Conservation (phyloP, 2,888 invertebrate species). For the Lasioglossum villosulum region DNA sequence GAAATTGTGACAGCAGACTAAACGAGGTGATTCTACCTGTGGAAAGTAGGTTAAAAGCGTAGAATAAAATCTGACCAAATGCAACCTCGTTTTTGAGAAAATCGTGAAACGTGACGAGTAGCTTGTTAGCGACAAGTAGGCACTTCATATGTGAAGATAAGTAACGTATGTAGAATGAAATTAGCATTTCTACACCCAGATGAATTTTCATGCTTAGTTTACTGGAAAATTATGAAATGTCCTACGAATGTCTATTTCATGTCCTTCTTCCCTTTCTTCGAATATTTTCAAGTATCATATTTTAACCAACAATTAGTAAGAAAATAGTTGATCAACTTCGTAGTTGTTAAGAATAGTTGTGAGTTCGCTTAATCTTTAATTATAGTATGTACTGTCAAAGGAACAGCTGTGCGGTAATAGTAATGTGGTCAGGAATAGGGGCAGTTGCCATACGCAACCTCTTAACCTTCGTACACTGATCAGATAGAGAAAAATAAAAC, state of each 20-base stretch:
- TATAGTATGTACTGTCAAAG: background rate
- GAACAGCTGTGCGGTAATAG: background rate
- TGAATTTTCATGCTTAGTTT: background rate
- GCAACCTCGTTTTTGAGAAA: background rate
- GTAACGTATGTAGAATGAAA: background rate
- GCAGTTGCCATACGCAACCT: background rate
- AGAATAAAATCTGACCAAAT: background rate
- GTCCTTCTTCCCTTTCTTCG: background rate
- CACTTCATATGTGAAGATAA: background rate
- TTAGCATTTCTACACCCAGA: background rate
- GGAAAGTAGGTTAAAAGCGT: background rate
- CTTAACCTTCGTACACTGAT: background rate
- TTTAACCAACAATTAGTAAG: background rate
- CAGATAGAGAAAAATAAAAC: background rate
- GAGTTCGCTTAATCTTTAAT: background rate
- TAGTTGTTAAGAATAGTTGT: background rate
- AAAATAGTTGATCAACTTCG: background rate
- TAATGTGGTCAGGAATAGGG: background rate
- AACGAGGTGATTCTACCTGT: background rate
- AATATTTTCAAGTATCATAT: background rate
- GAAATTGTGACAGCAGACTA: background rate
- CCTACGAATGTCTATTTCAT: background rate
- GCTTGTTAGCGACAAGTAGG: background rate
- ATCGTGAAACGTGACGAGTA: background rate
- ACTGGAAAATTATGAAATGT: background rate